Base-by-base conservation (phyloP, 2,888 invertebrate genomes). In the Monochamus alternatus region DNA sequence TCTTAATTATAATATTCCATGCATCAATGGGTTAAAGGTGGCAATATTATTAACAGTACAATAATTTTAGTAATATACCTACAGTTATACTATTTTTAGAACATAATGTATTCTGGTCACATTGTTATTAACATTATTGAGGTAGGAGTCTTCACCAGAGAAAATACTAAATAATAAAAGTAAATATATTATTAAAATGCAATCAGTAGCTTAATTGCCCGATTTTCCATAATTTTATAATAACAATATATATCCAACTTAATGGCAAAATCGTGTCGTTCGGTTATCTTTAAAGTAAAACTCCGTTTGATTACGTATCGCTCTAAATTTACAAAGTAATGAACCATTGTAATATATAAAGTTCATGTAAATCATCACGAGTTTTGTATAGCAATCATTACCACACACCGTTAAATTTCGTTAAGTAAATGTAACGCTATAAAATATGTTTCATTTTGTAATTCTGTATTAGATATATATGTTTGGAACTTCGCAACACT, bases 211-310 rank as follows among this genome's bases (percentile, higher is more conserved):
- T 63, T 43, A 8, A 63, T 43, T 63, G 3, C n/a, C n/a, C 62
- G 43, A 63, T 31, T 14, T 22, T 65, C 38, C 32, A 38, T 14
- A 52, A 67, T 38, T 67, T 52, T n/a, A 68, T 1, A 14, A 14
- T 58, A 32, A 58, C 2, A 69, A 43, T 60, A 38, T 68, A 7
- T 38, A 60, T 12, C 69, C 69, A 47, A 32, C 44, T 69, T 60
- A 69, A 69, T 60, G 69, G 60, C 10, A 30, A 60, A 60, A 22
- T 69, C 60, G 60, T 69, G 69, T 43, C 44, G 43, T 58, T 30
- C 43, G 22, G 58, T 58, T 31, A 14, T 7, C 55, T 22, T 7
- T 14, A 55, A 55, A 69, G 30, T 32, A n/a, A 69, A 69, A 60
- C 8, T 12, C 5, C 30, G 60, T 69, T 69, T 44, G 60, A 69